Percentiles rank a stretch among this genome's conserved stretches.
phyloP scores from a whole-genome alignment of 1,140 invertebrate genomes.

The Thaumatotibia leucotreta region DNA sequence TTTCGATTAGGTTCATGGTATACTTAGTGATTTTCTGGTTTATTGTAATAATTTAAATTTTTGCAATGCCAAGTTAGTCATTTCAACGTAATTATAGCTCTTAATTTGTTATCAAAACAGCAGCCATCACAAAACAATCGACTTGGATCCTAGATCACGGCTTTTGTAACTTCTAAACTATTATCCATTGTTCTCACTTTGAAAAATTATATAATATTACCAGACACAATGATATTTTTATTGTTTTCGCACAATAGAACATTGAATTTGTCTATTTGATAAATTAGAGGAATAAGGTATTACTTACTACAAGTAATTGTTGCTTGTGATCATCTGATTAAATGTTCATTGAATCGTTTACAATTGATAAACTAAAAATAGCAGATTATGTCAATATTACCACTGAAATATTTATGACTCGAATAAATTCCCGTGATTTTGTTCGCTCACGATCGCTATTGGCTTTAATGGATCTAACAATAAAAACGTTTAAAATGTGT shows the following conservation, averaged over 20 bases:
- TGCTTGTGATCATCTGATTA: not conserved
- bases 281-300: not conserved
- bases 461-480: no score
- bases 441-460: no score
- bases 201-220: slow-evolving; percentile 12
- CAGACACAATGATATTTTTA: not conserved
- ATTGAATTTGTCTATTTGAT: not conserved
- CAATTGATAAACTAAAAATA: not conserved
- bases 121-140: not conserved
- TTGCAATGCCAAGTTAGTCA: not conserved
- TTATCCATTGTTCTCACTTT: slow-evolving; percentile 15
- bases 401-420: no score
- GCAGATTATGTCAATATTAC: not conserved
- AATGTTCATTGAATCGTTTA: not conserved
- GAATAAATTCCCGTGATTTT: no score
- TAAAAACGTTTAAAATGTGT: no score
- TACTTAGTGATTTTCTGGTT: no score
- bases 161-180: slow-evolving; percentile 18
- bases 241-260: slow-evolving; percentile 7
- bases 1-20: no score
- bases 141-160: slow-evolving; percentile 12
- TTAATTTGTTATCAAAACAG: not conserved
- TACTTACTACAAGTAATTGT: not conserved
- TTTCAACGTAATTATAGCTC: not conserved
- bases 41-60: not conserved